A percentile compares a stretch with the other conserved stretches of the same genome.
phyloP scores from a whole-genome alignment of 2,797 vertebrate genomes.

The Heliangelus exortis region DNA sequence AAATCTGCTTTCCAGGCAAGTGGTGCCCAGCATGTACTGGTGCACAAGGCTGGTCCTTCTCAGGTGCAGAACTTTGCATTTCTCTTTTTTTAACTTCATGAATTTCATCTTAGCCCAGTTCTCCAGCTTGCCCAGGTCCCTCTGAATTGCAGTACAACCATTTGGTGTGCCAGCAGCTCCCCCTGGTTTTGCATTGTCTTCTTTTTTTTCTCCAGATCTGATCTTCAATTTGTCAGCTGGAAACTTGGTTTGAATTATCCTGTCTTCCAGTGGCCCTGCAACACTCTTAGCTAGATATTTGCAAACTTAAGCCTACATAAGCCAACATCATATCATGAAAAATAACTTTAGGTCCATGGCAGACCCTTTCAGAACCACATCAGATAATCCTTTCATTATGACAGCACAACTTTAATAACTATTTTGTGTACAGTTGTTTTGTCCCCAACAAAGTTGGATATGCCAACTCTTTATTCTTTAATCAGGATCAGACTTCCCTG shows the following conservation, averaged over 20 bases:
- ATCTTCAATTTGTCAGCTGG: not conserved
- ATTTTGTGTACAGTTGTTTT: not conserved
- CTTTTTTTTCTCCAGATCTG: not conserved
- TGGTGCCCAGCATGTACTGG: not conserved
- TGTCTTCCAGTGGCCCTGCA: not conserved
- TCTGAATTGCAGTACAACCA: not conserved
- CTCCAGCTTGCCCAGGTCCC: not conserved
- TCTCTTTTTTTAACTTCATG: not conserved
- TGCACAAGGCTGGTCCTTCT: not conserved
- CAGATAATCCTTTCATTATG: not conserved
- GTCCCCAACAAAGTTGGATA: not conserved
- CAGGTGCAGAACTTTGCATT: not conserved
- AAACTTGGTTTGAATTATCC: not conserved
- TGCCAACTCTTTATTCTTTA: not conserved
- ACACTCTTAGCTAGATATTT: not conserved
- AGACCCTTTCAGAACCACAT: not conserved
- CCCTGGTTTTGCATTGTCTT: not conserved
- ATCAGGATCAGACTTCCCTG: not conserved
- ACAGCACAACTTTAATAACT: not conserved
- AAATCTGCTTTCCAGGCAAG: not conserved
- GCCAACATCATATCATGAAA: not conserved
- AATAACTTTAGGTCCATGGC: not conserved
- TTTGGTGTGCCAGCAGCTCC: not conserved
- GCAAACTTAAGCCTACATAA: not conserved
- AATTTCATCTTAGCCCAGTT: not conserved